Conservation (phyloP, 2,888 invertebrate species). For the Sceliomorpha sp. region DNA sequence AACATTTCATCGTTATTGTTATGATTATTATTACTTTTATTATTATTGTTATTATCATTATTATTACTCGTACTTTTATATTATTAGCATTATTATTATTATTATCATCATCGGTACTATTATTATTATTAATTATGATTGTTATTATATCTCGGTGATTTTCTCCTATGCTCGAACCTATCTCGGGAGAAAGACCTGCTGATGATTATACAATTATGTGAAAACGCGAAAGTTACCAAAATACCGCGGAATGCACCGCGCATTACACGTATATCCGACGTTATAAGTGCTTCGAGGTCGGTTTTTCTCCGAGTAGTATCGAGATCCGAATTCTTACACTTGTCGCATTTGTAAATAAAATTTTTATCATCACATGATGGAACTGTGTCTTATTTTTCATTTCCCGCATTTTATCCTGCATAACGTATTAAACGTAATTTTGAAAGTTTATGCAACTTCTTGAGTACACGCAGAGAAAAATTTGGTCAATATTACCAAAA, state of each 20-base stretch:
- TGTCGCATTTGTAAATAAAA: constrained; percentile 80
- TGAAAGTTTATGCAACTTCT: too few species aligned
- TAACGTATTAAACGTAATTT: not conserved
- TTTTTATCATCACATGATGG: constrained; percentile 77
- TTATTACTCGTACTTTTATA: constrained; percentile 62
- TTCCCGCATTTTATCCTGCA: not conserved
- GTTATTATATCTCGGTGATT: constrained; percentile 66
- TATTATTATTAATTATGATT: constrained; percentile 56
- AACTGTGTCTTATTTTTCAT: constrained; percentile 13
- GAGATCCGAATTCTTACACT: constrained; percentile 77
- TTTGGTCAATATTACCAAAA: too few species aligned
- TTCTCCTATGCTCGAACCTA: constrained; percentile 70
- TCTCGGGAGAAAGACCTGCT: constrained; percentile 67
- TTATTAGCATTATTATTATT: constrained; percentile 47
- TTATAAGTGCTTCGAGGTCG: constrained; percentile 54
- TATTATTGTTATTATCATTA: constrained; percentile 68
- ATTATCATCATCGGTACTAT: constrained; percentile 56
- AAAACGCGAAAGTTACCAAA: constrained; percentile 1
- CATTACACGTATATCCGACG: constrained; percentile 16
- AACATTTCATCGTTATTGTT: constrained; percentile 77
- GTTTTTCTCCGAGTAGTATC: constrained; percentile 73
- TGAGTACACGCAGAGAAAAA: too few species aligned
- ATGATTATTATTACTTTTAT: constrained; percentile 76
- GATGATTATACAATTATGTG: not conserved
- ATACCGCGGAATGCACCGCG: constrained; percentile 18